Evolutionary conservation across 2,888 invertebrate species (phyloP).

Genomic region (Aproaerema taeniolella): DNA sequence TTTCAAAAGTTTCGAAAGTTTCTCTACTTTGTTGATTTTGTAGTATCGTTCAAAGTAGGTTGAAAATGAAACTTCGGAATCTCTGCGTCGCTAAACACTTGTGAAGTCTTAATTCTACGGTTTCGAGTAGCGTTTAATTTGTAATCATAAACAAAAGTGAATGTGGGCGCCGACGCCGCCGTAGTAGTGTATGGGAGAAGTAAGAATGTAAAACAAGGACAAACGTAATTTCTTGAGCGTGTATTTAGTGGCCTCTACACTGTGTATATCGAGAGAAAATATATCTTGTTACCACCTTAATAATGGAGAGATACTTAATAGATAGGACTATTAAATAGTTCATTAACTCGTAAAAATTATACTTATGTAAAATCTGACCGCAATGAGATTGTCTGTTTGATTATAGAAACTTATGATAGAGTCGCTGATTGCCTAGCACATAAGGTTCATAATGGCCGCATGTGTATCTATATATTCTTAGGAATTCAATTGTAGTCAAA

Average conservation of each 20-base stretch:
- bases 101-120: background rate
- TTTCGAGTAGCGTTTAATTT: constrained; percentile 17
- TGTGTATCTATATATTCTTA: no score
- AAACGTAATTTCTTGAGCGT: constrained; percentile 35
- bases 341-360: no score
- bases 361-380: no score
- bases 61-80: constrained; percentile 12
- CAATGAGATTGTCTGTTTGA: no score
- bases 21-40: constrained; percentile 26
- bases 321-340: no score
- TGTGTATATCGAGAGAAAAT: constrained; percentile 3
- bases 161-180: constrained; percentile 66
- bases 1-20: constrained; percentile 51
- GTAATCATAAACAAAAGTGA: constrained; percentile 65
- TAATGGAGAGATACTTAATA: no score
- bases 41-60: constrained; percentile 22
- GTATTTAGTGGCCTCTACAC: constrained; percentile 33
- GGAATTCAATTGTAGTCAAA: constrained; percentile 10
- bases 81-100: no score
- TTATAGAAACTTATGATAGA: no score
- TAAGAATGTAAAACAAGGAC: constrained; percentile 50
- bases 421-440: no score
- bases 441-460: no score
- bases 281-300: no score
- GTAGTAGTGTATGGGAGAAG: constrained; percentile 35